These are phyloP conservation scores for Ceryle rudis DNA, from an alignment of 2,797 vertebrate species.

Conservation along the genomic window DNA sequence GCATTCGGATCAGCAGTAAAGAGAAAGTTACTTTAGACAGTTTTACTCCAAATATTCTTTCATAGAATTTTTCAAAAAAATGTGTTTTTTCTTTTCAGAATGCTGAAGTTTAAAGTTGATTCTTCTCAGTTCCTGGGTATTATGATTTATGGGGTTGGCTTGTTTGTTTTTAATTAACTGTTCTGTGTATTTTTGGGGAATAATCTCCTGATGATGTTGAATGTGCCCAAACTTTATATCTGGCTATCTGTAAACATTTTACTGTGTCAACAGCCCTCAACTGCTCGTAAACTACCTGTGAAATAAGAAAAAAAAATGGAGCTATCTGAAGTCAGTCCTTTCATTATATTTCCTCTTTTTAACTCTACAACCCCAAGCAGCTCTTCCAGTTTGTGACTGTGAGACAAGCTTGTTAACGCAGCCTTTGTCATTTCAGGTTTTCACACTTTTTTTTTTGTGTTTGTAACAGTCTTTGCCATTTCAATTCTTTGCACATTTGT, in stretches of 20 bases:
- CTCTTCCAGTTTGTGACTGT: constrained; percentile 7
- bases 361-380: neutral
- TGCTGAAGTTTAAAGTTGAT: neutral
- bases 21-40: neutral
- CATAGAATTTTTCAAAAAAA: neutral
- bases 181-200: neutral
- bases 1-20: neutral
- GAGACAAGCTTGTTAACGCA: constrained; percentile 23
- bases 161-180: neutral
- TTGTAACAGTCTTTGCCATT: constrained; percentile 29
- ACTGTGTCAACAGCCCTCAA: neutral
- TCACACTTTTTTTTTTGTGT: constrained; percentile 13
- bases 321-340: neutral
- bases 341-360: neutral
- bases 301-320: neutral
- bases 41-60: neutral
- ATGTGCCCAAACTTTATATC: neutral
- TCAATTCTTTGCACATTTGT: constrained; percentile 23
- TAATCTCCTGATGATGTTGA: neutral
- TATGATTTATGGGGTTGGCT: neutral
- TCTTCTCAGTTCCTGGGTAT: neutral
- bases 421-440: constrained; percentile 63
- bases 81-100: neutral
- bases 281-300: neutral
- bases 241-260: neutral